Evolutionary conservation across 2,797 vertebrate genomes (phyloP).

Genomic region (Pseudochromis fuscus): DNA sequence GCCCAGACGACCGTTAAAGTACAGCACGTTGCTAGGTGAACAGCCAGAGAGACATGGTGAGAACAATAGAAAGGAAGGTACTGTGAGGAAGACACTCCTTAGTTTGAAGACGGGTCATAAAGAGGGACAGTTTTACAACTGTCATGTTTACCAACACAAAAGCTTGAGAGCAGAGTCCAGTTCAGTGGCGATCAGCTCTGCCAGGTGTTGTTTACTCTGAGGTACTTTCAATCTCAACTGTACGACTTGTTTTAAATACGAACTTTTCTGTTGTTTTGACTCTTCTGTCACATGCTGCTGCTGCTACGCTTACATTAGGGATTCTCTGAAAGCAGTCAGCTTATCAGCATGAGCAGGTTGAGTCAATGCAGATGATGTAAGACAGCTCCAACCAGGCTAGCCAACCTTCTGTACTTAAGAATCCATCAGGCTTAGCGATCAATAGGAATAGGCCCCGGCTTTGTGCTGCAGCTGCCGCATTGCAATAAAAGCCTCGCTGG

Average conservation of each 20-base stretch:
- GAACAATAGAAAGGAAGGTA: conserved; percentile 36
- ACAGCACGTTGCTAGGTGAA: conserved; percentile 60
- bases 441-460: conserved; percentile 70
- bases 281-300: not conserved
- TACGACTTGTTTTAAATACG: conserved; percentile 11
- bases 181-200: conserved; percentile 29
- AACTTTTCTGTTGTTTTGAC: not conserved
- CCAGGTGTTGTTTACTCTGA: conserved; percentile 38
- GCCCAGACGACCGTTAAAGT: conserved; percentile 5
- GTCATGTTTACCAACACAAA: conserved; percentile 69
- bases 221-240: conserved; percentile 4
- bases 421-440: conserved; percentile 75
- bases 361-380: conserved; percentile 73
- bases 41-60: conserved; percentile 16
- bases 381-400: conserved; percentile 61
- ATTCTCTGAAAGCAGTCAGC: conserved; percentile 28
- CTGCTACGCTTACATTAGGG: conserved; percentile 4
- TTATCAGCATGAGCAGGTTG: conserved; percentile 54
- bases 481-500: conserved; percentile 70
- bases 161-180: conserved; percentile 54
- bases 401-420: conserved; percentile 76
- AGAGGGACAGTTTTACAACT: conserved; percentile 63
- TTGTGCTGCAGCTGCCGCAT: conserved; percentile 76
- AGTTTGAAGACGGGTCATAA: conserved; percentile 61
- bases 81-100: conserved; percentile 44